Percentiles rank a stretch among this genome's conserved stretches.
Conservation (phyloP, 2,113 vertebrate genomes). For the Dicentrarchus labrax region DNA sequence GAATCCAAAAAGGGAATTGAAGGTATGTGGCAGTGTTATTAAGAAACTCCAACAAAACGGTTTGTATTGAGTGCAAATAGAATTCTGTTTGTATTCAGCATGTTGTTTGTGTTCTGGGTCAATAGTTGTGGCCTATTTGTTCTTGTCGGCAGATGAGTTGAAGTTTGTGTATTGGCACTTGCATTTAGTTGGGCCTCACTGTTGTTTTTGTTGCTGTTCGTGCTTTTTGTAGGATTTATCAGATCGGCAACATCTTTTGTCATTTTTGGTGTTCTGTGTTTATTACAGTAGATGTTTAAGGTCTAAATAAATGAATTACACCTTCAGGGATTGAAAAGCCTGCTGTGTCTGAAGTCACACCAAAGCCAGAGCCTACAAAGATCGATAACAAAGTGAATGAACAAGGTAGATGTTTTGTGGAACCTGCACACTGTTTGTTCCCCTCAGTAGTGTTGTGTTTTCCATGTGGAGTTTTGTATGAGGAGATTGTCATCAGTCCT, state of each 20-base stretch:
- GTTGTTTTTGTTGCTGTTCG: conserved; percentile 5
- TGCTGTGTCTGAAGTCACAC: not conserved
- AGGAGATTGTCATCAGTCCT: not conserved
- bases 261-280: not conserved
- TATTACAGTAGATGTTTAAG: not conserved
- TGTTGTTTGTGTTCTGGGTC: not conserved
- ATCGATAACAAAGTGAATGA: not conserved
- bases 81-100: not conserved
- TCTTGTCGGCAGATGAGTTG: conserved; percentile 1
- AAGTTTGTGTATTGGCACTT: not conserved
- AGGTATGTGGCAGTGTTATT: conserved; percentile 51
- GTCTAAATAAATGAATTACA: not conserved
- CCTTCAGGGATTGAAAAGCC: not conserved
- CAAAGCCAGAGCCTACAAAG: conserved; percentile 18
- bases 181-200: not conserved
- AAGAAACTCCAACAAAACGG: not conserved
- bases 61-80: not conserved
- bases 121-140: conserved; percentile 3
- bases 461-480: not conserved
- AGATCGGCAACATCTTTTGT: not conserved
- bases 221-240: not conserved
- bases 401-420: not conserved
- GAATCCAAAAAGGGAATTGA: conserved; percentile 41
- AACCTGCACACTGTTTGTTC: not conserved
- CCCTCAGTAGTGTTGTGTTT: not conserved